Evolutionary conservation across 2,888 invertebrate species (phyloP), one percentile per base, ranked within the genome.

Genomic region (Pristionchus entomophagus): DNA sequence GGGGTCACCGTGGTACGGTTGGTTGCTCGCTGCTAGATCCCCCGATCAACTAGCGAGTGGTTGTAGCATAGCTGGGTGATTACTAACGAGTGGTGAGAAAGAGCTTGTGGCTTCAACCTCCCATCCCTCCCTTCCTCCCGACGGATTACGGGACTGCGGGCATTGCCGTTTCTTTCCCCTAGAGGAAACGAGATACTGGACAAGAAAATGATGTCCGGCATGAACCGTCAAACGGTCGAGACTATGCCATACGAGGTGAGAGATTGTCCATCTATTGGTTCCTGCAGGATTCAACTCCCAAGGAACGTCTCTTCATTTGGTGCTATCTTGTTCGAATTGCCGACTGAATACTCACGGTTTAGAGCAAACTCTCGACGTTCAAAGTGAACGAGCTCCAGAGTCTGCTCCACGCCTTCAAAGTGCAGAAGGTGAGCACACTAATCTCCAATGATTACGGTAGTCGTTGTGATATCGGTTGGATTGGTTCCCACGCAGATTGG

Each of bases 401-500:
- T 3, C 65, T 86, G 4, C 86, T 86, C 32, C 29, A 80, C 45
- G 38, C 51, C 49, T 86, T 80, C 65, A 56, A 62, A 38, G 62
- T 80, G 49, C 85, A 85, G 29, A 85, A 85, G 85, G 85, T 85
- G 73, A 51, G 49, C 17, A 26, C 12, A 19, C 4, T 0, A 1
- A 69, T 69, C 22, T 17, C 69, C 32, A 4, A 6, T 69, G 38
- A 29, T 3, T 69, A 38, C 41, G 22, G 14, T 38, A 1, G 32
- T 2, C 69, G 19, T 41, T 38, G 5, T 6, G 38, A 45, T n/a
- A 26, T 41, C 26, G 41, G 41, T 19, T 80, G 51, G 32, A 80
- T 32, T 65, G 5, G 32, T 10, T 80, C 65, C 32, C 17, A 29
- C 45, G 19, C 35, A 85, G 85, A 35, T 91, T 26, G 91, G 91